Evolutionary conservation across 2,113 vertebrate species (phyloP).

Genomic region (Calidris pugnax): DNA sequence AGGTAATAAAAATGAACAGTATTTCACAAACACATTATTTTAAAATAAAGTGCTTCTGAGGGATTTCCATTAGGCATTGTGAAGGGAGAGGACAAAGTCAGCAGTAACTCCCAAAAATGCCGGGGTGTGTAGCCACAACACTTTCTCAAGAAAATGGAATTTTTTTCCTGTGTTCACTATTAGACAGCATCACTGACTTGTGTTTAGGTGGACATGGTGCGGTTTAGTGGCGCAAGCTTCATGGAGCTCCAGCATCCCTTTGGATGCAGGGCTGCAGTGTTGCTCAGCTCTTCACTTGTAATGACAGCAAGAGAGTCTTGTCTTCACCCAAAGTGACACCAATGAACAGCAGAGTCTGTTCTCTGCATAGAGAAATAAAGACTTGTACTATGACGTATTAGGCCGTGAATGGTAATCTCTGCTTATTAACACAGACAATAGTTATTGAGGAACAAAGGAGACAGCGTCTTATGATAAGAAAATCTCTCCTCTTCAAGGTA

Average conservation of each 20-base stretch:
- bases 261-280: accelerated
- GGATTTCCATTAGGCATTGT: neutral
- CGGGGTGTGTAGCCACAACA: neutral
- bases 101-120: neutral
- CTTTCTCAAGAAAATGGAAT: neutral
- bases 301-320: neutral
- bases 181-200: neutral
- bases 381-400: neutral
- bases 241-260: accelerated
- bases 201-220: neutral
- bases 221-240: neutral
- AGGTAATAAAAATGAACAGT: neutral
- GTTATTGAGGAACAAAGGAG: neutral
- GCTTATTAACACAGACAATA: neutral
- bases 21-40: neutral
- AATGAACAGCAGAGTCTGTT: neutral
- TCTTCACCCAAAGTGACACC: neutral
- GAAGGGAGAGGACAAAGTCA: neutral
- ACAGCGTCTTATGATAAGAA: neutral
- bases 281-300: neutral
- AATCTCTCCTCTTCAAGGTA: neutral
- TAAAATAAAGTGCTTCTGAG: neutral
- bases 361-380: neutral
- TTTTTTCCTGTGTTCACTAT: neutral
- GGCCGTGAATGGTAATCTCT: neutral